Base-by-base conservation (phyloP, 2,113 vertebrate genomes). In the Phodopus roborovskii region DNA sequence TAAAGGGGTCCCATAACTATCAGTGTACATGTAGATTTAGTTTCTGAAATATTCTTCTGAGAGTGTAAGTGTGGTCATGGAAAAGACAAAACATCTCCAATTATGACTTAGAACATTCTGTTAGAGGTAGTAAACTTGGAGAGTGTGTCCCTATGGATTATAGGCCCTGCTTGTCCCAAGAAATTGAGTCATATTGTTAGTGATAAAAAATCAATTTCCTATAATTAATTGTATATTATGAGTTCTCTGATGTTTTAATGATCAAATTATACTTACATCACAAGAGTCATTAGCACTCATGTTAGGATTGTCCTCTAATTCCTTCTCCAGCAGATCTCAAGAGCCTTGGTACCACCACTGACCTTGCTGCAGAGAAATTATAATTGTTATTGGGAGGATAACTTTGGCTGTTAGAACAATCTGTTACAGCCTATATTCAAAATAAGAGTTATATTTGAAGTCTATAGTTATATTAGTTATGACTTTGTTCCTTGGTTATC, bases 301-400 rank as follows among this genome's bases (percentile, higher is more conserved):
- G n/a, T 45, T 95, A 79, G 60, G 68, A 70, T n/a, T 94, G 71
- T 39, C 58, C 13, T 78, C 68, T 93, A 45, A 36, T 45, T 91
- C 16, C 66, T 92, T 91, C 93, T 96, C 82, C 42, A 60, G 68
- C 74, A 82, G 96, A 60, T 88, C 39, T 24, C 58, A 71, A 94
- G 71, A 81, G 84, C 12, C 45, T 88, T 48, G 17, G 3, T 88
- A 68, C 78, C 53, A 87, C 60, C 73, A 96, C 39, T 97, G 96
- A 98, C 97, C 97, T 98, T 98, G 96, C 28, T 92, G 85, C 39
- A 94, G 85, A 96, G 86, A 95, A 92, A 90, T 94, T 95, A 50
- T 88, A 97, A 98, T 97, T 96, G 75, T 94, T 97, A 88, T 28
- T 85, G 90, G 87, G 90, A 96, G 62, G 68, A 78, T 91, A 90